phyloP scores from a whole-genome alignment of 2,797 vertebrate genomes.

The Takifugu rubripes region DNA sequence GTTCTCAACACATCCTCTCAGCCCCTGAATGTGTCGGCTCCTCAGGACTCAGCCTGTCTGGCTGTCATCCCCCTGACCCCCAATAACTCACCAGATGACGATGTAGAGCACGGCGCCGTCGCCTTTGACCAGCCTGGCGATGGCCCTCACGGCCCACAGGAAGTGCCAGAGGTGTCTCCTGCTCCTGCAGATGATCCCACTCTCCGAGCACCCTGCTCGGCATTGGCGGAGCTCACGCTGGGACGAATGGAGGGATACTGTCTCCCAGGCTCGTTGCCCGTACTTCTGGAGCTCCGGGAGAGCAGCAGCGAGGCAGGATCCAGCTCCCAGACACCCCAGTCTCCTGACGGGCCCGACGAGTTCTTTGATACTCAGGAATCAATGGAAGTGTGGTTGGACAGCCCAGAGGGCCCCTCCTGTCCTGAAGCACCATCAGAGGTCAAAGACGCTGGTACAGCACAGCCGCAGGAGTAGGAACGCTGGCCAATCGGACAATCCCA shows the following conservation, averaged over 20 bases:
- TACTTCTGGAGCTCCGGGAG: conserved; percentile 77
- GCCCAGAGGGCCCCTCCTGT: conserved; percentile 41
- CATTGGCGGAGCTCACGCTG: conserved; percentile 58
- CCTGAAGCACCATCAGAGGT: conserved; percentile 55
- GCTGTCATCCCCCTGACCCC: conserved; percentile 41
- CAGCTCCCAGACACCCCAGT: conserved; percentile 77
- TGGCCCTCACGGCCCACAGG: conserved; percentile 1
- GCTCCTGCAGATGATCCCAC: conserved; percentile 7
- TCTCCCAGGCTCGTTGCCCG: conserved; percentile 70
- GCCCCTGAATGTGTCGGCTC: conserved; percentile 1
- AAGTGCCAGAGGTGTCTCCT: neutral
- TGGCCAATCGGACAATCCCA: too few species aligned
- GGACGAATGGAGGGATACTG: conserved; percentile 66
- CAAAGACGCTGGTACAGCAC: conserved; percentile 44
- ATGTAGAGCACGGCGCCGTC: conserved; percentile 3
- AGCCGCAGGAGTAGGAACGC: conserved; percentile 46
- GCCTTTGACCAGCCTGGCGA: conserved; percentile 12
- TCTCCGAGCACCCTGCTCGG: conserved; percentile 42
- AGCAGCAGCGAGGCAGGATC: conserved; percentile 80
- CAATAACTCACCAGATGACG: conserved; percentile 50
- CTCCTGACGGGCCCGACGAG: conserved; percentile 72
- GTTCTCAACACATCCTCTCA: conserved; percentile 50
- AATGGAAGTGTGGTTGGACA: conserved; percentile 68
- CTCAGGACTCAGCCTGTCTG: conserved; percentile 30
- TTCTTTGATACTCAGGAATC: conserved; percentile 78